A percentile compares a stretch with the other conserved stretches of the same genome.
Evolutionary conservation across 2,113 vertebrate genomes (phyloP).

Genomic region (Phaetusa simplex): DNA sequence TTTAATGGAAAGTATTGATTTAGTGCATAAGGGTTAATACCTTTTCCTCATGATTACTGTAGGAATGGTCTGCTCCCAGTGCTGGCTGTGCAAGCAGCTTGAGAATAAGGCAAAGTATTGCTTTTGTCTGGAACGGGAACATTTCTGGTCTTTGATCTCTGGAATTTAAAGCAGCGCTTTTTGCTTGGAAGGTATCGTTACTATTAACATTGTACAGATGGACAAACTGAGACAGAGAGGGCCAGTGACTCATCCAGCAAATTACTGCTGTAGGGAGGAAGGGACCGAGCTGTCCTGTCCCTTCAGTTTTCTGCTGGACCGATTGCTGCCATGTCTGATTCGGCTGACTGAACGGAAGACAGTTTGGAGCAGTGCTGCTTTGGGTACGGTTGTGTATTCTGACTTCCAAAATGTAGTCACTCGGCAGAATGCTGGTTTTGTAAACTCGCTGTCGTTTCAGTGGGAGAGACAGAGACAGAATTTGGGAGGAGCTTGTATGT

Average conservation of each 20-base stretch:
- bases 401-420: background rate
- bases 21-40: background rate
- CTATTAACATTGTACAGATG: background rate
- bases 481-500: background rate
- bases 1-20: background rate
- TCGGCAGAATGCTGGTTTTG: background rate
- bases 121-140: background rate
- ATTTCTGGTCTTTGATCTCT: background rate
- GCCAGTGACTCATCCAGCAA: background rate
- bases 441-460: background rate
- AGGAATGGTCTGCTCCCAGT: background rate
- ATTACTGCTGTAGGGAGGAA: background rate
- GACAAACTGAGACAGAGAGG: background rate
- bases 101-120: background rate
- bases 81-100: background rate
- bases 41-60: background rate
- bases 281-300: background rate
- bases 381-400: background rate
- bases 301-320: background rate
- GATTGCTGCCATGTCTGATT: fast-evolving
- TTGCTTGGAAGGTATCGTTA: background rate
- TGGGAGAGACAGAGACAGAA: background rate
- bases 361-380: background rate
- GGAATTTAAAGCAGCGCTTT: background rate
- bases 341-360: background rate